These are phyloP conservation scores for Cerastoderma edule DNA, from an alignment of 2,888 invertebrate genomes.

Conservation along the genomic window DNA sequence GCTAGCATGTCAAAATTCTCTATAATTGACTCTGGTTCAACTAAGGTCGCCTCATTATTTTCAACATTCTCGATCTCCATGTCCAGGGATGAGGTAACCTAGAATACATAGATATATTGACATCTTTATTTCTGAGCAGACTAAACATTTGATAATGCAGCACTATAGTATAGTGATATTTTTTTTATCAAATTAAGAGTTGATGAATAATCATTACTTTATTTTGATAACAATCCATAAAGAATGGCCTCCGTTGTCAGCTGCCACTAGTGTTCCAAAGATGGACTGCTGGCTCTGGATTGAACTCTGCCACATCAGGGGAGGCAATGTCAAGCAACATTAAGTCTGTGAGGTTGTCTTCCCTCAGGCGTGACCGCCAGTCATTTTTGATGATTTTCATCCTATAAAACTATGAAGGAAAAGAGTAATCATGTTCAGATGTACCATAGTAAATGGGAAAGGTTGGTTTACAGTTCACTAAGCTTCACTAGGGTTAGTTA, in stretches of 20 bases:
- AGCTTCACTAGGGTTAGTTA: neutral
- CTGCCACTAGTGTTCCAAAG: neutral
- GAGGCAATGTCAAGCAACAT: constrained; percentile 6
- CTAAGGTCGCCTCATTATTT: too few relatives aligned
- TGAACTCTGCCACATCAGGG: neutral
- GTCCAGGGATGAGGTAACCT: too few relatives aligned
- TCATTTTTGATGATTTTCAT: constrained; percentile 31
- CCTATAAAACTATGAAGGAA: neutral
- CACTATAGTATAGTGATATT: too few relatives aligned
- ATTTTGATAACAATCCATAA: neutral
- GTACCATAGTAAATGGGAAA: neutral
- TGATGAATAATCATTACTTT: too few relatives aligned
- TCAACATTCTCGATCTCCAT: too few relatives aligned
- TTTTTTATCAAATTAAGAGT: too few relatives aligned
- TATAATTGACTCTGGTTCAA: too few relatives aligned
- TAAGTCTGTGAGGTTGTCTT: constrained; percentile 9
- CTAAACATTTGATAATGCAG: too few relatives aligned
- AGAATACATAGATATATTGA: too few relatives aligned
- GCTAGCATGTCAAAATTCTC: too few relatives aligned
- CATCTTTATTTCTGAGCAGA: too few relatives aligned
- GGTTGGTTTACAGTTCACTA: neutral
- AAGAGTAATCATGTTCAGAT: neutral
- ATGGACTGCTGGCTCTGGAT: constrained; percentile 1
- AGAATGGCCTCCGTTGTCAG: constrained; percentile 16
- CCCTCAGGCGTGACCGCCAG: constrained; percentile 20